These are phyloP conservation scores for Caenorhabditis parvicauda DNA, from an alignment of 2,888 invertebrate species.

Conservation along the genomic window DNA sequence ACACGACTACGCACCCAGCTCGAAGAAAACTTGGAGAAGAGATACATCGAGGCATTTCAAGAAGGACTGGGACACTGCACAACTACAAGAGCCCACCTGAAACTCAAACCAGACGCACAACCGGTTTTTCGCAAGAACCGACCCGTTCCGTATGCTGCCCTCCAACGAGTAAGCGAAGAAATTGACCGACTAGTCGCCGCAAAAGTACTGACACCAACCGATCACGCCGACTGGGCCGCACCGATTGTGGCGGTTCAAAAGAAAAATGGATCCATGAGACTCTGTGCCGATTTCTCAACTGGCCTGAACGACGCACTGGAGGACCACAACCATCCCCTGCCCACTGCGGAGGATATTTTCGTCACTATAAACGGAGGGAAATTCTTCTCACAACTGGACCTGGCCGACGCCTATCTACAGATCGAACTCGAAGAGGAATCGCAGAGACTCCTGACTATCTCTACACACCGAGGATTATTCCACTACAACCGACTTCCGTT, in stretches of 20 bases:
- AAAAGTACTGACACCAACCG: constrained; percentile 23
- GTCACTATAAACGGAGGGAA: constrained; percentile 26
- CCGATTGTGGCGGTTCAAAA: constrained; percentile 40
- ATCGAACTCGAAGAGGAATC: constrained; percentile 29
- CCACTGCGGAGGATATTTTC: constrained; percentile 35
- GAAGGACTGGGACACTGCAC: constrained; percentile 16
- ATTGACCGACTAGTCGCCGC: constrained; percentile 20
- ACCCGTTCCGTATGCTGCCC: constrained; percentile 17
- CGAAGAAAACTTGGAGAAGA: too few species aligned
- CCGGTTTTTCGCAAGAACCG: constrained; percentile 11
- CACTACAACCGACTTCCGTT: constrained; percentile 37
- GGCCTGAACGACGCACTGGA: constrained; percentile 38
- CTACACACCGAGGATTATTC: constrained; percentile 41
- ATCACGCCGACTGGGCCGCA: constrained; percentile 36
- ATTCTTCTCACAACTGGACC: constrained; percentile 35
- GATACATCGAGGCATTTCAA: constrained; percentile 13
- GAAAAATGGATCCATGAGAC: constrained; percentile 31
- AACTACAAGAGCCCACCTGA: constrained; percentile 8
- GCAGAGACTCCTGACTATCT: constrained; percentile 25
- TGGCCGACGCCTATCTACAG: constrained; percentile 45
- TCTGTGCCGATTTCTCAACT: constrained; percentile 43
- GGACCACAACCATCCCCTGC: constrained; percentile 33
- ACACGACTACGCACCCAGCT: too few species aligned
- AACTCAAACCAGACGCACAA: too few species aligned
- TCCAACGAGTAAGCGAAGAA: constrained; percentile 7